Base-by-base conservation (phyloP, 2,797 vertebrate genomes). In the Holocentrus rufus region DNA sequence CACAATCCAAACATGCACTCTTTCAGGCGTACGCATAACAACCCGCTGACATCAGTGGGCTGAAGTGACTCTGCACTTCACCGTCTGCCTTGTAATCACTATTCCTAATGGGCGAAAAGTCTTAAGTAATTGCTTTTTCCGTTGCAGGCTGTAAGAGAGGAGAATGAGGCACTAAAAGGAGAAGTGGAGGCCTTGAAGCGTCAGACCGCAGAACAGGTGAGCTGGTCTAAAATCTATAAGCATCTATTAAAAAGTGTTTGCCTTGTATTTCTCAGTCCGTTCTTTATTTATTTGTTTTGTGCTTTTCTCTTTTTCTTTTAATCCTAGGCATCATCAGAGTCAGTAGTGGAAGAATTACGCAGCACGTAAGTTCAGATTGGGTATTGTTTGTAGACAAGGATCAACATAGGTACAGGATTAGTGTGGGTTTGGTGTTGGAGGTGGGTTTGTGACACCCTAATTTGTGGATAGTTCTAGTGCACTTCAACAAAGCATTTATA, bases 261-360 rank as follows among this genome's bases (percentile, higher is more conserved):
- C 36, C n/a, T 15, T 6, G 1, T n/a, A 56, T 55, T 7, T 42
- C 2, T 7, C 25, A 52, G 5, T 22, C 10, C 63, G 1, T 79
- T 63, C 27, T 65, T 1, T 82, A n/a, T 31, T 50, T 7, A 62
- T 63, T 34, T 49, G 0, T 79, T 71, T 56, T 42, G 6, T 47
- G 11, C 74, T 62, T 27, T 58, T 57, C 13, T 75, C n/a, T 10
- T 69, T 50, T 78, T 80, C 69, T 54, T 47, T 4, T 61, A 11
- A 72, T 72, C 81, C 23, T 88, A 98, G 97, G 92, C 93, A 79
- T 93, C 95, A 44, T 95, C 96, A 73, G 93, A 94, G 1, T 93
- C 92, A 1, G 61, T 92, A 77, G 88, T 97, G 79, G 95, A 96
- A 84, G 96, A 97, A 71, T 93, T 99, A 42, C 95, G 96, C 84